A percentile compares a stretch with the other conserved stretches of the same genome.
Evolutionary conservation across 2,888 invertebrate species (phyloP).

Genomic region (Drosophila austrosaltans): DNA sequence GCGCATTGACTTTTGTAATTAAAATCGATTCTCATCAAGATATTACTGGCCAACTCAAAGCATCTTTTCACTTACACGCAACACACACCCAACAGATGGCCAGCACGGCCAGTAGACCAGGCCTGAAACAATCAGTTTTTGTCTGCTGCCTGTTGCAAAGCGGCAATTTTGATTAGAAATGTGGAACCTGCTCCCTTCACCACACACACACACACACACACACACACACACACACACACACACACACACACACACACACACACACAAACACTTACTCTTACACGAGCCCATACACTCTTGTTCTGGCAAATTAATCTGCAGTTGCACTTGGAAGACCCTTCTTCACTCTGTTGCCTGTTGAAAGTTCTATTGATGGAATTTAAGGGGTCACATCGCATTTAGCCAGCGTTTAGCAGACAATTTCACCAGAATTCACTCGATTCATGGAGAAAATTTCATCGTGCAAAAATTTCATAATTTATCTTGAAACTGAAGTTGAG

Average conservation of each 20-base stretch:
- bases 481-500: neutral
- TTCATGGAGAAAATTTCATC: neutral
- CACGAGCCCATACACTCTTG: slow-evolving; percentile 33
- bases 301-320: slow-evolving; percentile 45
- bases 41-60: slow-evolving; percentile 55
- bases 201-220: neutral
- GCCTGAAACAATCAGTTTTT: slow-evolving; percentile 61
- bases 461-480: slow-evolving; percentile 5
- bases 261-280: neutral
- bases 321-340: slow-evolving; percentile 17
- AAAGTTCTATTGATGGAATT: neutral
- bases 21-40: slow-evolving; percentile 75
- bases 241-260: neutral
- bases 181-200: slow-evolving; percentile 49
- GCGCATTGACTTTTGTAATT: slow-evolving; percentile 77
- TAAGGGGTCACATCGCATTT: slow-evolving; percentile 1
- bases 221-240: neutral
- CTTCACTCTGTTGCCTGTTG: neutral
- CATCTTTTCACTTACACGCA: slow-evolving; percentile 44
- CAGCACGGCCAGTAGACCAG: neutral
- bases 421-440: neutral
- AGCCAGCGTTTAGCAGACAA: slow-evolving; percentile 7
- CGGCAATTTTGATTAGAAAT: slow-evolving; percentile 74
- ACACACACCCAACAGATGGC: neutral
- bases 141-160: slow-evolving; percentile 60